Evolutionary conservation across 2,888 invertebrate genomes (phyloP), one percentile per base, ranked within the genome.

Genomic region (Meloe dianella): DNA sequence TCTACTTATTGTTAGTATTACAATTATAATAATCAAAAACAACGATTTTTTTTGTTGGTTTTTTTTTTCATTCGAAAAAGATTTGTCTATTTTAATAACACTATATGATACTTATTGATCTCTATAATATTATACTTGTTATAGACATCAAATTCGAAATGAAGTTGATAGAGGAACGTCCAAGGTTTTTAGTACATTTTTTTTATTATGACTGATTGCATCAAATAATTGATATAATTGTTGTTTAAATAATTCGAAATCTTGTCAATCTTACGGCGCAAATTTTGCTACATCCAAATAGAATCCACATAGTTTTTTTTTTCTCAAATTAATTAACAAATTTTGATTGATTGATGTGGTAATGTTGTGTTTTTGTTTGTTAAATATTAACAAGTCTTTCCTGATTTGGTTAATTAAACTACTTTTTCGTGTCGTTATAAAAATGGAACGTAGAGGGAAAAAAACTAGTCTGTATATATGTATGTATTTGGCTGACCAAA

Each of bases 1-100:
- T n/a, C n/a, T n/a, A n/a, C n/a, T 47, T 20, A 20, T 17, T 17
- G 20, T 47, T 47, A 9, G 17, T 47, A 6, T 47, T 47, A 17
- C 10, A 17, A 47, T 47, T 47, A 47, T 20, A 20, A 47, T 47
- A 47, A 47, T 47, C 47, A 47, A 17, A 47, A 47, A 47, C 47
- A 47, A 47, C 17, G 47, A 0, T 47, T 47, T 47, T 47, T 47
- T 38, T n/a, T n/a, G n/a, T 38, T 14, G n/a, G 38, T 17, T 10
- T 47, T 8, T 8, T 38, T n/a, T 14, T 38, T 32, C 12, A 9
- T 9, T 32, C 8, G 38, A n/a, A 14, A n/a, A 3, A 32, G 32
- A 32, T 32, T 8, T 1, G 32, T 32, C n/a, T n/a, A n/a, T n/a
- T n/a, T n/a, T n/a, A n/a, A n/a, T n/a, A n/a, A n/a, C 32, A 29